Percentiles rank a stretch among this genome's conserved stretches.
phyloP scores from a whole-genome alignment of 2,797 vertebrate genomes.

The Ispidina picta region DNA sequence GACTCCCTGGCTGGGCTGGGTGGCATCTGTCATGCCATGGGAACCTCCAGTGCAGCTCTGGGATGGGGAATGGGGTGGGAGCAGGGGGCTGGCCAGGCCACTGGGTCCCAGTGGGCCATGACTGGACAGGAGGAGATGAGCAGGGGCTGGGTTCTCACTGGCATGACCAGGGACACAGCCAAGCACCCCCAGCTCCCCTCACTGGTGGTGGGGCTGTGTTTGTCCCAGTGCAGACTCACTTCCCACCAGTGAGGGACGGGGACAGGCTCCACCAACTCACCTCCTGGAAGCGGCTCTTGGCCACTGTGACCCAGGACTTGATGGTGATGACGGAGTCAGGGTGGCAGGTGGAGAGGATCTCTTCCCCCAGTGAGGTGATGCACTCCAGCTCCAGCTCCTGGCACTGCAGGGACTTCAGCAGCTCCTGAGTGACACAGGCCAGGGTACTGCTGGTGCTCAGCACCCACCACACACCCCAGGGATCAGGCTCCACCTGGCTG shows the following conservation, averaged over 20 bases:
- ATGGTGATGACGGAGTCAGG: constrained; percentile 87
- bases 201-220: fast-evolving
- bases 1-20: background rate
- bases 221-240: background rate
- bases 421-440: constrained; percentile 72
- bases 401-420: constrained; percentile 76
- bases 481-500: background rate
- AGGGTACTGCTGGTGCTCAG: fast-evolving
- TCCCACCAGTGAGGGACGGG: fast-evolving
- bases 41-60: fast-evolving
- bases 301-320: constrained; percentile 88
- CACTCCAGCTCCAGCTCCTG: constrained; percentile 82
- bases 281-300: constrained; percentile 88
- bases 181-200: background rate
- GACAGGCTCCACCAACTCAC: constrained; percentile 60
- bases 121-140: background rate
- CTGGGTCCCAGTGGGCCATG: background rate
- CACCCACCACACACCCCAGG: background rate
- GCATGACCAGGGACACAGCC: too few relatives aligned
- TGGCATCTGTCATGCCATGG: background rate
- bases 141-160: fast-evolving
- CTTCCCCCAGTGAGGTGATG: constrained; percentile 83
- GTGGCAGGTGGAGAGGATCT: constrained; percentile 86
- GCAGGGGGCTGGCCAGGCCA: too few relatives aligned
- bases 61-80: background rate